These are phyloP conservation scores for Agrypnia vestita DNA, from an alignment of 1,140 invertebrate genomes.

Conservation along the genomic window DNA sequence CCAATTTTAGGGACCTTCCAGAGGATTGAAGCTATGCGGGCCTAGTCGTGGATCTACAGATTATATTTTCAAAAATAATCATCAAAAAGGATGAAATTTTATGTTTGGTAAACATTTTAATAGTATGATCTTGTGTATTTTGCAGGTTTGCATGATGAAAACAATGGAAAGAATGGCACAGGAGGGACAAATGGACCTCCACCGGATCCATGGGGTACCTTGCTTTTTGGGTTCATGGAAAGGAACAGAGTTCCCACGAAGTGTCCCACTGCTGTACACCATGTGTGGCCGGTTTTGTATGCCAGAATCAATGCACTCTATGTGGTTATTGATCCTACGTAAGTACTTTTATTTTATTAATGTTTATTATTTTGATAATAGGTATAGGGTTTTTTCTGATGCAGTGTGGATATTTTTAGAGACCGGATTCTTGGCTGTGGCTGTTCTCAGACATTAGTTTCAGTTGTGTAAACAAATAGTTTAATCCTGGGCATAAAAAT, in stretches of 20 bases:
- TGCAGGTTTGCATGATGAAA: slow-evolving; percentile 79
- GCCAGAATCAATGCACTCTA: slow-evolving; percentile 91
- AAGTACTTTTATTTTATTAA: slow-evolving; percentile 66
- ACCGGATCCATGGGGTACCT: slow-evolving; percentile 90
- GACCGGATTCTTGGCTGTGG: no score
- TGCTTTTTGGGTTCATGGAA: slow-evolving; percentile 89
- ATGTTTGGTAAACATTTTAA: no score
- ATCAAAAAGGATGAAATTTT: no score
- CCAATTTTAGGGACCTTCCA: no score
- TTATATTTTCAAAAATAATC: no score
- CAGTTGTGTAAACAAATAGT: no score
- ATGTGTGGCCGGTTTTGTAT: slow-evolving; percentile 97
- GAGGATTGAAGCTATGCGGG: no score
- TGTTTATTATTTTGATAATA: neutral
- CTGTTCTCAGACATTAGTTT: no score
- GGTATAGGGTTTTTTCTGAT: no score
- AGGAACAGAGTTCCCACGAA: slow-evolving; percentile 83
- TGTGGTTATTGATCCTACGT: slow-evolving; percentile 96
- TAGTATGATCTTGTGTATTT: neutral
- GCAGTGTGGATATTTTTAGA: no score
- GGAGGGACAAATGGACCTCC: slow-evolving; percentile 66
- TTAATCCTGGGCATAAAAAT: no score
- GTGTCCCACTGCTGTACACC: slow-evolving; percentile 88
- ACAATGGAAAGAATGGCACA: slow-evolving; percentile 69
- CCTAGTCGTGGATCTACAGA: no score